phyloP scores from a whole-genome alignment of 2,888 invertebrate species.

The Lepidocyrtinus sp. region DNA sequence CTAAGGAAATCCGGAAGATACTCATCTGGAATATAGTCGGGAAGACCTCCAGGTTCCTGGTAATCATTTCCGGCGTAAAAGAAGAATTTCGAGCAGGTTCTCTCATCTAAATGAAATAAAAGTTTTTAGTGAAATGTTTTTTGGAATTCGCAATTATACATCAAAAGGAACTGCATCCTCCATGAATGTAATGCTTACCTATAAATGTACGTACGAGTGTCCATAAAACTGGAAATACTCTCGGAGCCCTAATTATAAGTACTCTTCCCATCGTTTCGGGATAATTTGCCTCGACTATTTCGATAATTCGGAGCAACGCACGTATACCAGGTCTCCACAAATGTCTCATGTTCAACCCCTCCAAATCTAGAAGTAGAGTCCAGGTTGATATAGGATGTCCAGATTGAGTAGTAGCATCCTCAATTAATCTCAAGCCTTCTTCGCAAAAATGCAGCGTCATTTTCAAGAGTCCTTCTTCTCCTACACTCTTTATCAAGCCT shows the following conservation, averaged over 20 bases:
- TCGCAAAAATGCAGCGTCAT: slow-evolving; percentile 91
- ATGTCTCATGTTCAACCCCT: slow-evolving; percentile 95
- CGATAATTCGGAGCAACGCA: slow-evolving; percentile 78
- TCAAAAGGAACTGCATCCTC: not conserved
- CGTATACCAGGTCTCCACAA: slow-evolving; percentile 91
- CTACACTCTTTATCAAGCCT: slow-evolving; percentile 90
- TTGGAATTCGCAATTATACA: not conserved
- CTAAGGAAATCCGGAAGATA: slow-evolving; percentile 93
- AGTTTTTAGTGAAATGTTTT: not conserved
- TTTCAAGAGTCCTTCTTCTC: slow-evolving; percentile 84
- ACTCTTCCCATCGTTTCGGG: slow-evolving; percentile 95
- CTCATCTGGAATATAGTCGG: slow-evolving; percentile 88
- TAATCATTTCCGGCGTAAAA: slow-evolving; percentile 94
- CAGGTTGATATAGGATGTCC: slow-evolving; percentile 90
- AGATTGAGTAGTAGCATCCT: slow-evolving; percentile 85
- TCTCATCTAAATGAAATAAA: slow-evolving; percentile 80
- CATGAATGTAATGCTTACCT: slow-evolving; percentile 74
- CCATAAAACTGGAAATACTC: slow-evolving; percentile 96
- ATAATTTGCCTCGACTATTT: slow-evolving; percentile 93
- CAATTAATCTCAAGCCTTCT: slow-evolving; percentile 89
- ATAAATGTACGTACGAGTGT: slow-evolving; percentile 96
- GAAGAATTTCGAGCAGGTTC: slow-evolving; percentile 91
- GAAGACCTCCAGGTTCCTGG: slow-evolving; percentile 84
- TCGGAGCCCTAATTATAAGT: slow-evolving; percentile 90
- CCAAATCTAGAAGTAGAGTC: slow-evolving; percentile 92